A percentile compares a stretch with the other conserved stretches of the same genome.
These are phyloP conservation scores for Melanaphis sacchari DNA, from an alignment of 1,140 invertebrate species.

Conservation along the genomic window DNA sequence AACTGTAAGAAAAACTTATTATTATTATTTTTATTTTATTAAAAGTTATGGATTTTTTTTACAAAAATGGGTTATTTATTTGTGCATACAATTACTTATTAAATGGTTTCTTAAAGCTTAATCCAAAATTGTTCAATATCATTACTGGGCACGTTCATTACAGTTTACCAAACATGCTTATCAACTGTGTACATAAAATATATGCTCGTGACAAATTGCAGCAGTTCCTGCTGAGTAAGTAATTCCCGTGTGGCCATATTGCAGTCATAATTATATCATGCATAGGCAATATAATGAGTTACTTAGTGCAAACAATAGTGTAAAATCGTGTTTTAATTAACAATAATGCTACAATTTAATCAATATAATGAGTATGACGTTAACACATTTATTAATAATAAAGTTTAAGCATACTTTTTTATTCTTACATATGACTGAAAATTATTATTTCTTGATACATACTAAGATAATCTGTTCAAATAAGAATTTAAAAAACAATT, in stretches of 20 bases:
- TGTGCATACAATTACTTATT: neutral
- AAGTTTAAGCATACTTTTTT: neutral
- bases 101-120: neutral
- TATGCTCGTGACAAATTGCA: neutral
- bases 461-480: neutral
- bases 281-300: neutral
- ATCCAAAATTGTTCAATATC: neutral
- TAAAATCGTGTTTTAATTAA: constrained; percentile 19
- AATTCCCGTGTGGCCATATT: neutral
- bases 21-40: neutral
- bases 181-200: constrained; percentile 9
- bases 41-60: neutral
- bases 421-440: neutral
- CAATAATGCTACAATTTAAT: neutral
- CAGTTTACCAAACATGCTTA: neutral
- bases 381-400: neutral
- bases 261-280: neutral
- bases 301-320: neutral
- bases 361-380: neutral
- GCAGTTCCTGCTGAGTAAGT: constrained; percentile 5
- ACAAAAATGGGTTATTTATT: neutral
- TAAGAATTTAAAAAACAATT: neutral
- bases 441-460: neutral
- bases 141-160: neutral
- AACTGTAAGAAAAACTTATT: neutral